A percentile compares a stretch with the other conserved stretches of the same genome.
Conservation (phyloP, 1,140 invertebrate genomes). For the Drosophila ercepeae region DNA sequence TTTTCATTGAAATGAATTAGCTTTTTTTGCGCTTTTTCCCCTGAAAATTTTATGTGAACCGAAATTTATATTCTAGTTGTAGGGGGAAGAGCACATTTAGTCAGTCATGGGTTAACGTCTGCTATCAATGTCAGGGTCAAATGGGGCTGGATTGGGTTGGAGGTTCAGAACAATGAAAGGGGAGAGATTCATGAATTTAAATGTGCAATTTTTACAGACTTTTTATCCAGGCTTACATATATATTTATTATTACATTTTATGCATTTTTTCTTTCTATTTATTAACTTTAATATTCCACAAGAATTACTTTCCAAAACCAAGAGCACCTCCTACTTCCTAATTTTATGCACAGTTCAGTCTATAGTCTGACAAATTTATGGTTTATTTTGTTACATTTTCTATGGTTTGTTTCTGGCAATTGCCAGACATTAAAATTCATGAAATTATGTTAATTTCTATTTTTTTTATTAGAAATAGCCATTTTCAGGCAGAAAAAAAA, state of each 20-base stretch:
- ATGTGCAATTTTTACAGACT: not conserved
- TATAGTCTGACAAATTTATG: constrained; percentile 60
- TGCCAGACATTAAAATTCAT: constrained; percentile 46
- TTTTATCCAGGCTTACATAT: not conserved
- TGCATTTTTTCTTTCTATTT: not conserved
- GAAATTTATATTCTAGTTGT: constrained; percentile 8
- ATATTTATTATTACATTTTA: too few relatives aligned
- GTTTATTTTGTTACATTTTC: constrained; percentile 71
- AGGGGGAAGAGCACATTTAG: constrained; percentile 12
- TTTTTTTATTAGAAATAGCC: constrained; percentile 39
- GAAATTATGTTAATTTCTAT: constrained; percentile 67
- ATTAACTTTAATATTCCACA: not conserved
- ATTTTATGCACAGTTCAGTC: constrained; percentile 38
- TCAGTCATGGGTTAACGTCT: constrained; percentile 56
- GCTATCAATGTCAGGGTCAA: constrained; percentile 71
- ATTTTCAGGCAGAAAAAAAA: constrained; percentile 24
- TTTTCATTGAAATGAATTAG: constrained; percentile 81
- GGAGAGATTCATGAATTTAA: not conserved
- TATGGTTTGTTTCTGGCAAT: constrained; percentile 78
- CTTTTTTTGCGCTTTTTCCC: constrained; percentile 24
- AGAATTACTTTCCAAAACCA: constrained; percentile 2
- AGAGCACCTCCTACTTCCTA: constrained; percentile 20
- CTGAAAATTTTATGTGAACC: constrained; percentile 36
- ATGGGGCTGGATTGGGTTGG: not conserved
- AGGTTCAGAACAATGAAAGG: constrained; percentile 17